Base-by-base conservation (phyloP, 2,888 invertebrate species). In the Lithophane semibrunnea region DNA sequence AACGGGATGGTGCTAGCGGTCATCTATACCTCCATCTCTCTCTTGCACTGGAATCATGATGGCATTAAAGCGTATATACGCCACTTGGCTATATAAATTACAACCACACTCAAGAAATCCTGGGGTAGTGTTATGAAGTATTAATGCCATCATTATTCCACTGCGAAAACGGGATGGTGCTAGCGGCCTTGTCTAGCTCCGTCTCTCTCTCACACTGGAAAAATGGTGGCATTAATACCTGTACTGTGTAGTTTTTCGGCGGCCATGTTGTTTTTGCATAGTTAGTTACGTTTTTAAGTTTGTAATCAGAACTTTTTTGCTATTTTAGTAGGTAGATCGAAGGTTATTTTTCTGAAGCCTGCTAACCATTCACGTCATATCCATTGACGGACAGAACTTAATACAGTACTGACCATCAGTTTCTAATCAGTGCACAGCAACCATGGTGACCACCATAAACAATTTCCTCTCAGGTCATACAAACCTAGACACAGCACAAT, bases 401-500 rank as follows among this genome's bases (percentile, higher is more conserved):
- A 18, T 29, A 29, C 13, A 66, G 54, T 4, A 10, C 8, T 16
- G 16, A 10, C 3, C 9, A 21, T 52, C 42, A 12, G 12, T 42
- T 56, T 52, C 24, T 61, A 12, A 24, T 77, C 29, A 56, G 12
- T 47, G 24, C 54, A n/a, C 21, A 37, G 13, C 9, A 29, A 60
- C 42, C 1, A 56, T 44, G 16, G 29, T 49, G 12, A 18, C 16
- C 12, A 44, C 21, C 7, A 18, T 44, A 61, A 66, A 7, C 24
- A 58, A 44, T 16, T 37, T 71, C 49, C 13, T 12, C 21, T 56
- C 47, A 16, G 18, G 13, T 24, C 12, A 37, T 5, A 37, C n/a
- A 56, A 29, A 16, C 37, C n/a, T 18, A 70, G 37, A n/a, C 21
- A 37, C 12, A 66, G 61, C 49, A 64, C 65, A 68, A 80, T 79